Percentiles rank a stretch among this genome's conserved stretches.
Evolutionary conservation across 1,140 invertebrate species (phyloP).

Genomic region (Triops longicaudatus): DNA sequence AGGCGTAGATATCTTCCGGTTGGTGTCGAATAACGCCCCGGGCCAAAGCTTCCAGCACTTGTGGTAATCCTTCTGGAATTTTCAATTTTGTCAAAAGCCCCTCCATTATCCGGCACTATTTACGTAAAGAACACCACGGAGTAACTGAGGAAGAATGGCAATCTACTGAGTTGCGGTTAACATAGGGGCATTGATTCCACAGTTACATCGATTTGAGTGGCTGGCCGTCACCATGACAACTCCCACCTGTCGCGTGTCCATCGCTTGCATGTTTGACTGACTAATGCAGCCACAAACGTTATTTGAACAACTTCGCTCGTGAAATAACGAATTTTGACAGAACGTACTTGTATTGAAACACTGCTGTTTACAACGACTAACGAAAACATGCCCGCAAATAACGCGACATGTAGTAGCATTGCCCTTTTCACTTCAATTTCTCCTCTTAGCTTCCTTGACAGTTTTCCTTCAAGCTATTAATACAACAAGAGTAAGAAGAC

Average conservation of each 20-base stretch:
- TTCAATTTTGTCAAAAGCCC: slow-evolving; percentile 4
- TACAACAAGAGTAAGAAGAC: background rate
- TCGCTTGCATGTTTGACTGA: no score
- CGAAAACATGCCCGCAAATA: no score
- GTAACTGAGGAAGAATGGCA: background rate
- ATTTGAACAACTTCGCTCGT: no score
- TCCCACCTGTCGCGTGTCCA: background rate
- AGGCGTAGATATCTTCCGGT: slow-evolving; percentile 20
- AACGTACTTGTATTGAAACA: no score
- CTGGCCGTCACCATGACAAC: background rate
- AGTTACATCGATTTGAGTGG: background rate
- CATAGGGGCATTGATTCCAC: background rate
- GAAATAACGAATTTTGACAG: no score
- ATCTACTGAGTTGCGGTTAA: background rate
- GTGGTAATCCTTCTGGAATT: slow-evolving; percentile 21
- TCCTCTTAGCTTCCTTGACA: background rate
- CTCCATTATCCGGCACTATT: background rate
- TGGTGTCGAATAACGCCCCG: slow-evolving; percentile 18
- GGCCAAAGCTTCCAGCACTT: slow-evolving; percentile 20
- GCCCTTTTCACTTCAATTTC: background rate
- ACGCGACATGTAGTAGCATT: no score
- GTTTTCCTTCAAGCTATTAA: background rate
- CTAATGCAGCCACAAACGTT: no score
- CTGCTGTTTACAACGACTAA: no score
- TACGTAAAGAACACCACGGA: background rate